Evolutionary conservation across 2,113 vertebrate genomes (phyloP).

Genomic region (Sterrhoptilus dennistouni): DNA sequence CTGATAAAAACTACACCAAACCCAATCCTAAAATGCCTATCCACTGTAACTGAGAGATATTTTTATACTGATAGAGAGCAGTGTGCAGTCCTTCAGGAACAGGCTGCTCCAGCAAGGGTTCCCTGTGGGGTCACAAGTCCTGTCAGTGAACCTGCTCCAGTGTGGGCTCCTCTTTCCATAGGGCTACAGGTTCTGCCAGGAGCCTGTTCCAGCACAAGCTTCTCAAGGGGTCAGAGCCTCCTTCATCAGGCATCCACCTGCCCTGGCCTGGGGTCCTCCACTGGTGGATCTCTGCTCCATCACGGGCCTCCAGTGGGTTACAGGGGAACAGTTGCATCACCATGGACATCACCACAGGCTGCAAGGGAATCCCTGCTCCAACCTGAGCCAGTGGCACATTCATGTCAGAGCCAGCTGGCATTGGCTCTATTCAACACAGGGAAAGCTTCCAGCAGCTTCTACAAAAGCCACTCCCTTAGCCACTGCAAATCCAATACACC

Average conservation of each 20-base stretch:
- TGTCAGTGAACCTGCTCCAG: not conserved
- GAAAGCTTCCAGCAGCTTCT: not conserved
- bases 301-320: not conserved
- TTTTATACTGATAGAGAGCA: not conserved
- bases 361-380: not conserved
- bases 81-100: not conserved
- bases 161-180: not conserved
- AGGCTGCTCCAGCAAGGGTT: not conserved
- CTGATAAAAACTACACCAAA: not conserved
- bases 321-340: not conserved
- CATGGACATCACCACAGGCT: not conserved
- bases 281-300: not conserved
- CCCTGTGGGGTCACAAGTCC: too few species aligned
- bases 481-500: not conserved
- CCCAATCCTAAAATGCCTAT: not conserved
- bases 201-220: not conserved
- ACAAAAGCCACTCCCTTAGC: not conserved
- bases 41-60: not conserved
- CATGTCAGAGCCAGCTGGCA: not conserved
- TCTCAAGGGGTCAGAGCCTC: not conserved
- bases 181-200: not conserved
- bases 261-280: not conserved
- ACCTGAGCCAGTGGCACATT: not conserved
- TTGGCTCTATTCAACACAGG: not conserved
- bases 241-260: not conserved